phyloP scores from a whole-genome alignment of 2,888 invertebrate species.

The Acleris literana region DNA sequence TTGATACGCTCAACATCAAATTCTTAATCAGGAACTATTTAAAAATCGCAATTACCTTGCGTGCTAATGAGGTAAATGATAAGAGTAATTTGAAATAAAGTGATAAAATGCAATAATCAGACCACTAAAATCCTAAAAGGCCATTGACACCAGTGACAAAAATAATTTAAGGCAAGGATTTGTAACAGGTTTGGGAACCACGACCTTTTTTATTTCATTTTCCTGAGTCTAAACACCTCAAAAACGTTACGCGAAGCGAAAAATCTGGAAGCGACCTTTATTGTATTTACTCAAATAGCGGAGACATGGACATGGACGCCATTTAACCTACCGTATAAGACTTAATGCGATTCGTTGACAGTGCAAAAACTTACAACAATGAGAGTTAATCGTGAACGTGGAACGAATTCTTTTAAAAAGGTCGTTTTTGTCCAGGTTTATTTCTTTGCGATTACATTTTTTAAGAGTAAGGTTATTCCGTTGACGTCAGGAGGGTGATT shows the following conservation, averaged over 20 bases:
- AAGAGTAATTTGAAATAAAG: conserved; percentile 1
- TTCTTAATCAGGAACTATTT: conserved; percentile 16
- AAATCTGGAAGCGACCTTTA: conserved; percentile 37
- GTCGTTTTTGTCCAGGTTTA: conserved; percentile 27
- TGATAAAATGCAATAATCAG: conserved; percentile 7
- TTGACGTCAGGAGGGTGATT: too few relatives aligned
- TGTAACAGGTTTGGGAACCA: conserved; percentile 32
- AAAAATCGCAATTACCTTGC: neutral
- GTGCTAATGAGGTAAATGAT: neutral
- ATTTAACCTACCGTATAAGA: conserved; percentile 44
- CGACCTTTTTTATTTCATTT: conserved; percentile 26
- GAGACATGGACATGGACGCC: conserved; percentile 43
- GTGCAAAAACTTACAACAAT: conserved; percentile 36
- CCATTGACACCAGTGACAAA: conserved; percentile 23
- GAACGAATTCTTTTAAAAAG: conserved; percentile 33
- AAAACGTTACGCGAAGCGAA: conserved; percentile 10
- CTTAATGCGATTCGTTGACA: conserved; percentile 42
- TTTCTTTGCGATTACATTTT: neutral
- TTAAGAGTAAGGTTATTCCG: neutral
- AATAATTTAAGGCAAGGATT: conserved; percentile 21
- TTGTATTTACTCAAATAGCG: conserved; percentile 41
- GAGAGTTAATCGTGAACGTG: conserved; percentile 29
- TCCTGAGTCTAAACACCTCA: conserved; percentile 24
- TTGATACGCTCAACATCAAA: conserved; percentile 7
- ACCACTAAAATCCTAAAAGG: conserved; percentile 13